Percentiles rank a stretch among this genome's conserved stretches.
These are phyloP conservation scores for Zaprionus davidi DNA, from an alignment of 1,140 invertebrate species.

Conservation along the genomic window DNA sequence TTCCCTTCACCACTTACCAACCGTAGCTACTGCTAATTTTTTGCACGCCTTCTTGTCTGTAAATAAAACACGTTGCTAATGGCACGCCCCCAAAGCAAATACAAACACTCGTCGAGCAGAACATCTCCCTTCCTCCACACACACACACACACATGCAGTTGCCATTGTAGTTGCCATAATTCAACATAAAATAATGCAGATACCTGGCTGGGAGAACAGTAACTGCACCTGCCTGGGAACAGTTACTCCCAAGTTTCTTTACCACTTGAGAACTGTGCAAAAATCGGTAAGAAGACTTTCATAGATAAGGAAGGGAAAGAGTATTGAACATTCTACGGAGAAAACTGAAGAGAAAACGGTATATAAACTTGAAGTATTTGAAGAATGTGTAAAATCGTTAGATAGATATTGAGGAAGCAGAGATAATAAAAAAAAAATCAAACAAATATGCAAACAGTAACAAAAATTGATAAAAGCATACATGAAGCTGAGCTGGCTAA, in stretches of 20 bases:
- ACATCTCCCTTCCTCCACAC: slow-evolving; percentile 5
- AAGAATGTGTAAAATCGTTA: too few species aligned
- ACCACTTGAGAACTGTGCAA: slow-evolving; percentile 11
- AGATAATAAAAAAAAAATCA: not conserved
- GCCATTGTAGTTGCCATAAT: slow-evolving; percentile 66
- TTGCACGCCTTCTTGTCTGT: slow-evolving; percentile 65
- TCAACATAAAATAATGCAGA: slow-evolving; percentile 78
- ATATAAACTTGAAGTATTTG: too few species aligned
- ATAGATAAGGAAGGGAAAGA: not conserved
- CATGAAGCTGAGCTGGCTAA: not conserved
- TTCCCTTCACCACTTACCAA: not conserved
- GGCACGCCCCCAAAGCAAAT: slow-evolving; percentile 52
- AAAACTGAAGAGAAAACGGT: not conserved
- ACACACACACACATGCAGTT: slow-evolving; percentile 27
- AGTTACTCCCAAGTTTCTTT: slow-evolving; percentile 16
- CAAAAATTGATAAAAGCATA: not conserved
- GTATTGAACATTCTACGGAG: not conserved
- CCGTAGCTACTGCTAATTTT: slow-evolving; percentile 62
- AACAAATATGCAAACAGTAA: too few species aligned
- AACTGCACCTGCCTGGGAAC: slow-evolving; percentile 27
- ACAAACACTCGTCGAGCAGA: slow-evolving; percentile 24
- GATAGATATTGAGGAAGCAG: not conserved
- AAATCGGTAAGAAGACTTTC: not conserved
- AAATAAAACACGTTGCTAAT: slow-evolving; percentile 77
- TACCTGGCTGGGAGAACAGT: slow-evolving; percentile 36